Conservation (phyloP, 2,113 vertebrate species). For the Beaufortia kweichowensis region DNA sequence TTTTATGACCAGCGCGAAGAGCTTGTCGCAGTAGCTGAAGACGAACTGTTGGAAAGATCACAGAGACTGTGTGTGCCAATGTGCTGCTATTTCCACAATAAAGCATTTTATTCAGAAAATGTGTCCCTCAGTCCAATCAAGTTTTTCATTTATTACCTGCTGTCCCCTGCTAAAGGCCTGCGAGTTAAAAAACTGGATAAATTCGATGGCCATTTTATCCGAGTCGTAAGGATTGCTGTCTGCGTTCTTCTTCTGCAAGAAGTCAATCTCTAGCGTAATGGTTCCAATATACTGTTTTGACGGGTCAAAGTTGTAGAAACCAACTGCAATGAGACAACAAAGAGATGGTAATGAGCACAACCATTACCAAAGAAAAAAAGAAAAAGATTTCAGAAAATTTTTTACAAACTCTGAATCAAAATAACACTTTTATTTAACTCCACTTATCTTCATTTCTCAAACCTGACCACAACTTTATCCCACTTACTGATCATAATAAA, state of each 20-base stretch:
- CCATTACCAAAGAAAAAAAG: background rate
- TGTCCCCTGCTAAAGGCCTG: constrained; percentile 88
- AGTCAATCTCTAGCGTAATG: constrained; percentile 91
- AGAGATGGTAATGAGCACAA: background rate
- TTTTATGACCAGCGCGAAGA: constrained; percentile 87
- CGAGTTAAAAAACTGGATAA: constrained; percentile 89
- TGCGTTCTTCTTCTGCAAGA: constrained; percentile 91
- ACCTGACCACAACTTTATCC: background rate
- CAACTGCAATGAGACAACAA: constrained; percentile 69
- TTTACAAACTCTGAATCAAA: background rate
- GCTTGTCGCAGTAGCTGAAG: constrained; percentile 89
- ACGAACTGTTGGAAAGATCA: constrained; percentile 77
- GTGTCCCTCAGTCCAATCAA: background rate
- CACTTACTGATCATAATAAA: no score
- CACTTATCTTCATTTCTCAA: background rate
- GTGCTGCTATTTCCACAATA: background rate
- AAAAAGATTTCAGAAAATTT: background rate
- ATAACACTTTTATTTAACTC: background rate
- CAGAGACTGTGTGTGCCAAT: background rate
- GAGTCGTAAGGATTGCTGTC: constrained; percentile 93
- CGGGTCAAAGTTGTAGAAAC: constrained; percentile 87
- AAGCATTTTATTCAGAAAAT: background rate
- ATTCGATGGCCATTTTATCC: constrained; percentile 90
- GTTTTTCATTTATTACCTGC: constrained; percentile 77
- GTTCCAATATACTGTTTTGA: constrained; percentile 88